Percentiles rank a stretch among this genome's conserved stretches.
These are phyloP conservation scores for Geotrypetes seraphini DNA, from an alignment of 2,797 vertebrate species.

Conservation along the genomic window DNA sequence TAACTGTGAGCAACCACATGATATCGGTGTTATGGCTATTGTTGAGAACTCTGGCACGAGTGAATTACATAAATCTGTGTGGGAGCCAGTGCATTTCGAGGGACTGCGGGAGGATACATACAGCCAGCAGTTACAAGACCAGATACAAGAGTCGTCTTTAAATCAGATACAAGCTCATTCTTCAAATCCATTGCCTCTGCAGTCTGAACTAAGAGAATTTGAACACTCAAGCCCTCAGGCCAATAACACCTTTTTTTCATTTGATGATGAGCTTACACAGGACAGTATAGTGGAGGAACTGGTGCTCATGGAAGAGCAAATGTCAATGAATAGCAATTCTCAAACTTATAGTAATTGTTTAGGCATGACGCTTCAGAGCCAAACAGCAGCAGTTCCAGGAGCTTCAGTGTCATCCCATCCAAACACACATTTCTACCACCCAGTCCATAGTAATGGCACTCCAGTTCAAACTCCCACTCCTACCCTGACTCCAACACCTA, in stretches of 20 bases:
- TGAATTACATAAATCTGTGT: slow-evolving; percentile 69
- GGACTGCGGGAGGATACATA: slow-evolving; percentile 48
- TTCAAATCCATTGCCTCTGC: slow-evolving; percentile 64
- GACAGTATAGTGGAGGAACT: slow-evolving; percentile 97
- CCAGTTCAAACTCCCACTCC: slow-evolving; percentile 73
- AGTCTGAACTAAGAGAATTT: slow-evolving; percentile 77
- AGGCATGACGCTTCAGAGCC: slow-evolving; percentile 65
- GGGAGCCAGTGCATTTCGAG: slow-evolving; percentile 53
- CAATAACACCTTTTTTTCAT: slow-evolving; percentile 82
- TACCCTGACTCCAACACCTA: slow-evolving; percentile 68
- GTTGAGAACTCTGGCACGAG: slow-evolving; percentile 45
- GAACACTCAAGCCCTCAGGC: slow-evolving; percentile 69
- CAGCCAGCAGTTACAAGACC: slow-evolving; percentile 46
- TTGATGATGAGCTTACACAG: slow-evolving; percentile 94
- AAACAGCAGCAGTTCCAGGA: slow-evolving; percentile 51
- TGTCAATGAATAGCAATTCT: slow-evolving; percentile 78
- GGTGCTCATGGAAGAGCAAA: slow-evolving; percentile 97
- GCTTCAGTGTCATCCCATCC: slow-evolving; percentile 56
- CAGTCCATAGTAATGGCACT: slow-evolving; percentile 68
- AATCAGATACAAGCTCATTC: slow-evolving; percentile 57
- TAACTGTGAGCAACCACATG: slow-evolving; percentile 45
- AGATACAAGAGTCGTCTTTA: slow-evolving; percentile 53
- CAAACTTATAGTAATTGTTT: slow-evolving; percentile 68
- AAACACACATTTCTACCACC: slow-evolving; percentile 65
- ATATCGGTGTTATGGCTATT: slow-evolving; percentile 43